Conservation (phyloP, 2,888 invertebrate genomes). For the Erebia palarica region DNA sequence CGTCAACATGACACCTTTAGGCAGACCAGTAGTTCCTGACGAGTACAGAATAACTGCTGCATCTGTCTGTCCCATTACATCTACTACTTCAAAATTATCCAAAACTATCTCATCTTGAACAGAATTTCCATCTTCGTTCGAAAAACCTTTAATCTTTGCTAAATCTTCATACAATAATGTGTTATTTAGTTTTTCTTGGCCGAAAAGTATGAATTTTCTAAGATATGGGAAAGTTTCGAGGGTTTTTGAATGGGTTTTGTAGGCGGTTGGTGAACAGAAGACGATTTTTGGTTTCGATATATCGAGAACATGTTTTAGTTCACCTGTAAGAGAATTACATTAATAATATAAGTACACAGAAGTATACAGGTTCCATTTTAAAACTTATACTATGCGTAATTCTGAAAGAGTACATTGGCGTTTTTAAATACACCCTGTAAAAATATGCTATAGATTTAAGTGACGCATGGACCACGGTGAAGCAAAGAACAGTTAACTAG, state of each 20-base stretch:
- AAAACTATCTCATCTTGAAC: slow-evolving; percentile 35
- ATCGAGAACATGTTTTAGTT: slow-evolving; percentile 56
- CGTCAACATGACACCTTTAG: slow-evolving; percentile 48
- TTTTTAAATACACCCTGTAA: too few species aligned
- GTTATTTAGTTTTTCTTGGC: slow-evolving; percentile 44
- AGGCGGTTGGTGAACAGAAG: slow-evolving; percentile 56
- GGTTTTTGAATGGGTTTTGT: slow-evolving; percentile 48
- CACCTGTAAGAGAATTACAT: slow-evolving; percentile 50
- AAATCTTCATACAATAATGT: slow-evolving; percentile 53
- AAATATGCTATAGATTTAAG: too few species aligned
- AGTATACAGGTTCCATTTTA: too few species aligned
- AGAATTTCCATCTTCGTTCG: slow-evolving; percentile 8
- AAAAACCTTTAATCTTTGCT: slow-evolving; percentile 40
- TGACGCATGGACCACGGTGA: too few species aligned
- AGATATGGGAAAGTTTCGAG: slow-evolving; percentile 47
- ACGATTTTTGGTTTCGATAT: slow-evolving; percentile 64
- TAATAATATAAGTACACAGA: too few species aligned
- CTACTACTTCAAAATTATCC: slow-evolving; percentile 37
- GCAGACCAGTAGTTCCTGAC: slow-evolving; percentile 48
- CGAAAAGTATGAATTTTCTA: slow-evolving; percentile 56
- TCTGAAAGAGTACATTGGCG: too few species aligned
- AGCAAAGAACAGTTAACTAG: too few species aligned
- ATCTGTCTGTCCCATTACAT: slow-evolving; percentile 44
- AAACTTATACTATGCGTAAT: too few species aligned
- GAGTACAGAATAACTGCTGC: slow-evolving; percentile 45